A percentile compares a stretch with the other conserved stretches of the same genome.
Evolutionary conservation across 1,140 invertebrate genomes (phyloP).

Genomic region (Drosophila tristis): DNA sequence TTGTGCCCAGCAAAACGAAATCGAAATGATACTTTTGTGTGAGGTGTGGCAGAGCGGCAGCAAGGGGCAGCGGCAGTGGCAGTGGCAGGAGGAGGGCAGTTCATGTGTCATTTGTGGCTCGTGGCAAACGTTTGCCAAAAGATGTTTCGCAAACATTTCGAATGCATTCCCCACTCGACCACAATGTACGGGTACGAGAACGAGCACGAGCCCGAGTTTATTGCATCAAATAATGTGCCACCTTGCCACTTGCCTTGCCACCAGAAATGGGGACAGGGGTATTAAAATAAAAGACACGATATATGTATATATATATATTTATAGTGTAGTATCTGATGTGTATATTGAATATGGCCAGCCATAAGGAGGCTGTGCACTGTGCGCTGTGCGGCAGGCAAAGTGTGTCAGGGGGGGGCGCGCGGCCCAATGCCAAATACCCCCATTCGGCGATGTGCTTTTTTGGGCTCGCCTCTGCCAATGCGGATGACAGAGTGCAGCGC

Average conservation of each 20-base stretch:
- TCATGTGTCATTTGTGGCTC: conserved; percentile 54
- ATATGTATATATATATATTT: background rate
- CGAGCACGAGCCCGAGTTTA: background rate
- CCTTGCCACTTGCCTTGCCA: conserved; percentile 7
- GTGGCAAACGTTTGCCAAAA: conserved; percentile 65
- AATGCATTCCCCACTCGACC: conserved; percentile 23
- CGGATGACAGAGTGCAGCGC: conserved; percentile 26
- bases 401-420: conserved; percentile 57
- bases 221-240: conserved; percentile 13
- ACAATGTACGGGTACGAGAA: conserved; percentile 48
- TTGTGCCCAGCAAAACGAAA: conserved; percentile 52
- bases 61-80: background rate
- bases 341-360: conserved; percentile 44
- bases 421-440: conserved; percentile 69
- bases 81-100: background rate
- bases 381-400: conserved; percentile 28
- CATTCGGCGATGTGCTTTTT: conserved; percentile 53
- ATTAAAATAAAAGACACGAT: conserved; percentile 3
- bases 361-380: conserved; percentile 19
- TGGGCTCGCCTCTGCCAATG: conserved; percentile 31
- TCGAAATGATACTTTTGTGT: conserved; percentile 55
- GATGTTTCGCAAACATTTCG: conserved; percentile 72
- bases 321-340: conserved; percentile 3
- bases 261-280: conserved; percentile 2
- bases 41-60: conserved; percentile 2